Base-by-base conservation (phyloP, 23 tunicate genomes). In the Botrylloides violaceus region DNA sequence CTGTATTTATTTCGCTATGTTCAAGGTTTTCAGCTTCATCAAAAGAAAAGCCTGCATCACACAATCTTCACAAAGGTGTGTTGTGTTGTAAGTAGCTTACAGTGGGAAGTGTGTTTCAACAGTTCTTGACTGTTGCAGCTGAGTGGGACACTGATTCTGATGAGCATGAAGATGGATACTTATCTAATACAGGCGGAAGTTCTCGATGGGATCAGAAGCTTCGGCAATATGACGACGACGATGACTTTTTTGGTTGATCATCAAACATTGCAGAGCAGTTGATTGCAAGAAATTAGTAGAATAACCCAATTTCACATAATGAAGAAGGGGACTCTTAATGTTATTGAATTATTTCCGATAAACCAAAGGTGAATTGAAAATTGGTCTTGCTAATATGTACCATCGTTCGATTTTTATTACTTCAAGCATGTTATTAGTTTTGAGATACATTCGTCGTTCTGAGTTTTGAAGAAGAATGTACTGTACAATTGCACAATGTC, bases 231-330 rank as follows among this genome's bases (percentile, higher is more conserved):
- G 70, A 63, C 33, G 70, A 35, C 12, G 82, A 83, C 29, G 85
- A 80, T 47, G 90, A 71, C 35, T 83, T 83, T 29, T 83, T 37
- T 63, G 82, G 76, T 61, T 83, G 58, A 76, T 31, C 4, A 59
- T 12, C 18, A n/a, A n/a, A n/a, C n/a, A n/a, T n/a, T n/a, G n/a
- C n/a, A n/a, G n/a, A n/a, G n/a, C n/a, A n/a, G n/a, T n/a, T n/a
- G n/a, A n/a, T n/a, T n/a, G n/a, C n/a, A n/a, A n/a, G n/a, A n/a
- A n/a, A n/a, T n/a, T n/a, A n/a, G n/a, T n/a, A n/a, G n/a, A n/a
- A n/a, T n/a, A n/a, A n/a, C n/a, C n/a, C n/a, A n/a, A n/a, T n/a
- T n/a, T n/a, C n/a, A n/a, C n/a, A n/a, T n/a, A n/a, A n/a, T n/a
- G n/a, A n/a, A n/a, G n/a, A n/a, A n/a, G n/a, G n/a, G n/a, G n/a